Conservation (phyloP, 2,888 invertebrate genomes). For the Dinocampus coccinellae region DNA sequence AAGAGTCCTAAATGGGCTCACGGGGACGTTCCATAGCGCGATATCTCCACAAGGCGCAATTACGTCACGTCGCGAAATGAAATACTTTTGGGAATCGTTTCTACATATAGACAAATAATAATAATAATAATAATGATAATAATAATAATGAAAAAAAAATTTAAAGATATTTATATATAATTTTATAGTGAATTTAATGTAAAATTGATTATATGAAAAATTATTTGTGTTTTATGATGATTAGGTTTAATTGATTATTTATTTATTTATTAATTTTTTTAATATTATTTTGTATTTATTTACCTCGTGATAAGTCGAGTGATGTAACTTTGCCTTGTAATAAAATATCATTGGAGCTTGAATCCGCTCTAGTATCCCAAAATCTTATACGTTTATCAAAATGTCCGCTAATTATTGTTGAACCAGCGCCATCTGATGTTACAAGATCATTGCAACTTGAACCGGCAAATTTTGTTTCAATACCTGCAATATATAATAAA, state of each 20-base stretch:
- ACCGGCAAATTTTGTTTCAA: conserved; percentile 94
- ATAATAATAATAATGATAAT: too few species aligned
- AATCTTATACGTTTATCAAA: conserved; percentile 97
- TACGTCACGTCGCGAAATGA: conserved; percentile 42
- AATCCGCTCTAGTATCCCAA: conserved; percentile 95
- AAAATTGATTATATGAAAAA: too few species aligned
- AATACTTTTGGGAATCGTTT: conserved; percentile 40
- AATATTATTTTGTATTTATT: too few species aligned
- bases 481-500: conserved; percentile 72
- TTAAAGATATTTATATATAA: background rate
- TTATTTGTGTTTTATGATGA: too few species aligned
- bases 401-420: conserved; percentile 96
- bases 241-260: too few species aligned
- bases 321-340: conserved; percentile 96
- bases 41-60: conserved; percentile 43
- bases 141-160: background rate
- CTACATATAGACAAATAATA: background rate
- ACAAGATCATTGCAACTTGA: conserved; percentile 98
- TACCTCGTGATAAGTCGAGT: conserved; percentile 92
- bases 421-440: conserved; percentile 87
- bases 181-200: too few species aligned
- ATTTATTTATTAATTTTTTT: too few species aligned
- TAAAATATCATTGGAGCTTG: conserved; percentile 86
- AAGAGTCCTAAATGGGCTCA: conserved; percentile 40
- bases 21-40: conserved; percentile 38